phyloP scores from a whole-genome alignment of 2,797 vertebrate species.

The Neostethus bicornis region DNA sequence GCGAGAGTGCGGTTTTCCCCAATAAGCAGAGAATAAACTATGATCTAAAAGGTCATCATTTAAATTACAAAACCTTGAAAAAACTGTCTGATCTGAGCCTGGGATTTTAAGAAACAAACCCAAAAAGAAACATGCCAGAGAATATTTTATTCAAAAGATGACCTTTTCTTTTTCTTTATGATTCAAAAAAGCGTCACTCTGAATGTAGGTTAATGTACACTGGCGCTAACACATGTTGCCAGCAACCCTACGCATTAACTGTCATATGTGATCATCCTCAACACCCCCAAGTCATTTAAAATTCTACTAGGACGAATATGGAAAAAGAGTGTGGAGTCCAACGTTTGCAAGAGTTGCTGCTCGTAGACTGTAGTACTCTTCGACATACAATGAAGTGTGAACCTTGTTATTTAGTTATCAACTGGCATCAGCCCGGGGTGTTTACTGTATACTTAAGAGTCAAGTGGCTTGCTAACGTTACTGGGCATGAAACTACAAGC shows the following conservation, averaged over 20 bases:
- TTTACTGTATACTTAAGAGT: slow-evolving; percentile 69
- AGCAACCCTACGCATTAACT: slow-evolving; percentile 72
- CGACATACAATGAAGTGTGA: slow-evolving; percentile 22
- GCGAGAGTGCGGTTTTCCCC: slow-evolving; percentile 10
- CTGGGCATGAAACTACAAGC: slow-evolving; percentile 69
- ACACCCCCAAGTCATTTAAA: slow-evolving; percentile 73
- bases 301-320: slow-evolving; percentile 60
- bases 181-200: slow-evolving; percentile 60
- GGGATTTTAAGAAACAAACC: slow-evolving; percentile 12
- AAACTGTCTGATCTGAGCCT: slow-evolving; percentile 13
- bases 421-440: slow-evolving; percentile 30
- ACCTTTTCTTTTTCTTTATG: slow-evolving; percentile 62
- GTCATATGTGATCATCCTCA: slow-evolving; percentile 73
- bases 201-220: slow-evolving; percentile 76
- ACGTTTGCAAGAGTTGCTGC: slow-evolving; percentile 15
- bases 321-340: slow-evolving; percentile 34
- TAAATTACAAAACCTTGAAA: slow-evolving; percentile 29
- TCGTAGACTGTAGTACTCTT: slow-evolving; percentile 18
- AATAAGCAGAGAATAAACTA: slow-evolving; percentile 14
- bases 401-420: slow-evolving; percentile 34
- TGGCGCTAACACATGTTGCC: slow-evolving; percentile 77
- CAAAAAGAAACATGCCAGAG: slow-evolving; percentile 46
- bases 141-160: slow-evolving; percentile 59
- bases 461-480: slow-evolving; percentile 59
- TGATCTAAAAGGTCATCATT: slow-evolving; percentile 27